Evolutionary conservation across 2,113 vertebrate species (phyloP), one percentile per base, ranked within the genome.

Genomic region (Tachuris rubrigastra): DNA sequence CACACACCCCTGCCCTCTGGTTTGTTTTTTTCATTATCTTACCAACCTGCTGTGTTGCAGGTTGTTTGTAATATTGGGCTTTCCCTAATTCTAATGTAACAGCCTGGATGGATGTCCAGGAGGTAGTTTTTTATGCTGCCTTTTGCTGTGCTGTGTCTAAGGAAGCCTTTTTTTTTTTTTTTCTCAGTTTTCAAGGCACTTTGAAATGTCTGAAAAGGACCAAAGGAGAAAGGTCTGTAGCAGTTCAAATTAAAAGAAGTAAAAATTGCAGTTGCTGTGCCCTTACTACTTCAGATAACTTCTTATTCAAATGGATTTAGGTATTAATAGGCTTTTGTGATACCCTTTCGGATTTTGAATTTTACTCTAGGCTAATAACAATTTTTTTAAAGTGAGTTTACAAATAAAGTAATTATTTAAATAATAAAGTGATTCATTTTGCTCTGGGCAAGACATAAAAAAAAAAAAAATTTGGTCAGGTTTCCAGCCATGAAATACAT

Each of bases 331-430:
- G 23, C 15, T 94, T 91, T 50, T 82, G 14, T 30, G 4, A 22
- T 52, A 41, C 39, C 24, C 46, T 80, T 77, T 55, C 44, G 73
- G 79, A 80, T 73, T 96, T 79, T 90, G 33, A 86, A 44, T 96
- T 95, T 94, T n/a, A 62, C 35, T 71, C 17, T 5, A 50, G 50
- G 67, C 47, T 85, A 77, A 33, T 28, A 85, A 46, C 35, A 92
- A 27, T 72, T 95, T 92, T 95, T 94, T 49, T 25, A 78, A 95
- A 86, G 65, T 59, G 39, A 94, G 42, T 96, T 95, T 85, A 88
- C 62, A 85, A 15, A 94, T 89, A 80, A 19, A 53, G 6, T 63
- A 42, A 42, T 63, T 42, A 42, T 63, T 63, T 63, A 63, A 63
- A 63, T 31, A 63, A 14, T 63, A 12, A 63, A 63, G 52, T 85